Conservation (phyloP, 1,140 invertebrate species). For the Vanessa atalanta region DNA sequence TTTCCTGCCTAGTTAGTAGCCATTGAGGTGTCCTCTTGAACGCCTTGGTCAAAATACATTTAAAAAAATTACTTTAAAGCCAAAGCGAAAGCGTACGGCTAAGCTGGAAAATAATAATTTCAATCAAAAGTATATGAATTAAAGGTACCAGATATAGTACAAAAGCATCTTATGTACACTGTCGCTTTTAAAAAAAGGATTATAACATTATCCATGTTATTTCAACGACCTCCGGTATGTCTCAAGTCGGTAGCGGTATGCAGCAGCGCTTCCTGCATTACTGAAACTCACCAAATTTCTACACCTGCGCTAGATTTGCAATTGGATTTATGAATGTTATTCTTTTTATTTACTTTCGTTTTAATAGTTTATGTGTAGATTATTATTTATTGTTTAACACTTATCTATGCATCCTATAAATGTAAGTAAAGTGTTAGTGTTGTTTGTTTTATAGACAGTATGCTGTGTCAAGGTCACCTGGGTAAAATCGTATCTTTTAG, state of each 20-base stretch:
- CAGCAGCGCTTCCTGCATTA: conserved; percentile 23
- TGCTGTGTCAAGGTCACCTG: too few relatives aligned
- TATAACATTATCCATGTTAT: not conserved
- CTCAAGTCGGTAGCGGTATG: conserved; percentile 14
- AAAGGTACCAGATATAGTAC: too few relatives aligned
- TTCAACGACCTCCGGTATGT: conserved; percentile 20
- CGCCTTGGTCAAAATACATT: too few relatives aligned
- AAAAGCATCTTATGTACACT: too few relatives aligned
- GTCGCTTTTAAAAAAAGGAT: not conserved
- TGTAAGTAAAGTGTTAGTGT: not conserved
- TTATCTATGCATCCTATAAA: not conserved
- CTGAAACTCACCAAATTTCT: conserved; percentile 18
- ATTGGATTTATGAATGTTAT: not conserved
- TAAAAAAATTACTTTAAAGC: too few relatives aligned
- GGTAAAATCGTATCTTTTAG: too few relatives aligned
- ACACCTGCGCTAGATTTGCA: conserved; percentile 16
- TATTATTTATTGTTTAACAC: not conserved
- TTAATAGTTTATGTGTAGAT: not conserved
- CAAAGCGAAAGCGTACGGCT: too few relatives aligned
- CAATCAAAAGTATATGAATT: too few relatives aligned
- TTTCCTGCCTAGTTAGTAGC: too few relatives aligned
- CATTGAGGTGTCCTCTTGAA: too few relatives aligned
- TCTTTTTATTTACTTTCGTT: not conserved
- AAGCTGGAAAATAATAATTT: too few relatives aligned
- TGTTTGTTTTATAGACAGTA: too few relatives aligned